phyloP scores from a whole-genome alignment of 2,888 invertebrate genomes.

The Rhimphoctona megacephalus region DNA sequence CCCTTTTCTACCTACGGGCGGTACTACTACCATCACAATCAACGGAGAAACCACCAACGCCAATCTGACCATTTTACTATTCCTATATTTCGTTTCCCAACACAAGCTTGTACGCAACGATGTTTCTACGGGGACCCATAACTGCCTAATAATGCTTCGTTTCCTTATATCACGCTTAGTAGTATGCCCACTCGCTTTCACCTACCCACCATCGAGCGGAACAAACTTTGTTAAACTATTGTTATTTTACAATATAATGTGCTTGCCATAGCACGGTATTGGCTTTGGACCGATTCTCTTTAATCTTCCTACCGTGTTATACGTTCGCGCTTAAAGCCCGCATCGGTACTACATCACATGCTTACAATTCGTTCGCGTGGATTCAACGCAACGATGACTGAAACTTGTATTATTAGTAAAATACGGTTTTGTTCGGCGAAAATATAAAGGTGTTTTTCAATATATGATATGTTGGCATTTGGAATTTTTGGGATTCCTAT shows the following conservation, averaged over 20 bases:
- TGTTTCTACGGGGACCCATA: constrained; percentile 81
- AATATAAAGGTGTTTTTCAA: background rate
- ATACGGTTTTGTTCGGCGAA: background rate
- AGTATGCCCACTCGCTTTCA: constrained; percentile 18
- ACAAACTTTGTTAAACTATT: constrained; percentile 66
- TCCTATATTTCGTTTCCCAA: constrained; percentile 46
- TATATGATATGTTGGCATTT: background rate
- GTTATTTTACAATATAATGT: constrained; percentile 65
- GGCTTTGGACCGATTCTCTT: constrained; percentile 52
- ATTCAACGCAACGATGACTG: background rate
- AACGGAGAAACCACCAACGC: constrained; percentile 30
- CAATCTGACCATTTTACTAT: constrained; percentile 51
- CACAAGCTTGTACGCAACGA: constrained; percentile 69
- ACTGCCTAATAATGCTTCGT: constrained; percentile 82
- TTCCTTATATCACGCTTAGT: constrained; percentile 79
- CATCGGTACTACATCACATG: background rate
- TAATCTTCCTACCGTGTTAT: constrained; percentile 43
- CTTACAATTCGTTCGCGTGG: background rate
- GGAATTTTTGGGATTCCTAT: background rate
- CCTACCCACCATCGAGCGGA: constrained; percentile 19
- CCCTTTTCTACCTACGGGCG: constrained; percentile 40
- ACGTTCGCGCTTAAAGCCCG: background rate
- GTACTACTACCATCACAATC: constrained; percentile 9
- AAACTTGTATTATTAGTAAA: constrained; percentile 24
- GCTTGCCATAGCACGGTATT: constrained; percentile 55